Evolutionary conservation across 2,888 invertebrate species (phyloP), one percentile per base, ranked within the genome.

Genomic region (Melanotus villosus): DNA sequence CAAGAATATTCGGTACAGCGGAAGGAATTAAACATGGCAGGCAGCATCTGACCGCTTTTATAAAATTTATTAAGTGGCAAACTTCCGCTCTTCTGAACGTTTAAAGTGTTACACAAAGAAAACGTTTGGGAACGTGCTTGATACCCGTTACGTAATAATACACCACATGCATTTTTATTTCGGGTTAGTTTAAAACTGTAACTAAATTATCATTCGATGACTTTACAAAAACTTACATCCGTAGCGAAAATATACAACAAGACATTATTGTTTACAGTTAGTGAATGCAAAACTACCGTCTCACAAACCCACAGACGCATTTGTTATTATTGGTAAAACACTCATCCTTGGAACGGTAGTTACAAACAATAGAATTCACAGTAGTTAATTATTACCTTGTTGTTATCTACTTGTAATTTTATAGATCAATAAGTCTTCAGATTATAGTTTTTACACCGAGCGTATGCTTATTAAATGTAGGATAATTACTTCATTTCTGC

Each of bases 311-410:
- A 52, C 32, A 14, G 32, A 30, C 1, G 32, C 26, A 30, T 47
- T 47, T 26, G 18, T 18, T 21, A n/a, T 52, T 32, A 52, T 52
- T 52, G 52, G 32, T 16, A 52, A 52, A 52, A 52, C 32, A 52
- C 52, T 52, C 26, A 18, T 52, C 52, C 52, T 32, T 18, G 52
- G 52, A 52, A 52, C 52, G 18, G 52, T 52, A 16, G 52, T 32
- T 14, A 32, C n/a, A 32, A 32, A 52, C 52, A 52, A 52, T 52
- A 16, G 52, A 6, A 23, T 21, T 43, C 10, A 19, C 19, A 43
- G 26, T 23, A 16, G 43, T 19, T 43, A 47, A 47, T 47, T 47
- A 21, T 19, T 19, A 19, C 43, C n/a, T 26, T 1, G 52, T 52
- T 52, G 23, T n/a, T 52, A n/a, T n/a, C 2, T 3, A 5, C 52